A percentile compares a stretch with the other conserved stretches of the same genome.
Evolutionary conservation across 2,113 vertebrate genomes (phyloP).

Genomic region (Aptenodytes patagonicus): DNA sequence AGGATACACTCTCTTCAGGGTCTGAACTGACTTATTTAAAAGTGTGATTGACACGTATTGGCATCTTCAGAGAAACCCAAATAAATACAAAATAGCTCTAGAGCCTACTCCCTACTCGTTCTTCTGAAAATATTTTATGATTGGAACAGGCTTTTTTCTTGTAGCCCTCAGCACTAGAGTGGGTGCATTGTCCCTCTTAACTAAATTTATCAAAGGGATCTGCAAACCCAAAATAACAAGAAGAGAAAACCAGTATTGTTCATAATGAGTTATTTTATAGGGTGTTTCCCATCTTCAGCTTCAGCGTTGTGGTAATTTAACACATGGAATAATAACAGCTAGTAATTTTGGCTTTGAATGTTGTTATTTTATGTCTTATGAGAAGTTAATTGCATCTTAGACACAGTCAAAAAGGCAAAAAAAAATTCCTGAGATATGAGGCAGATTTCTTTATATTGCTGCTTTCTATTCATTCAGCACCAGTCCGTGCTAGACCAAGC

Average conservation of each 20-base stretch:
- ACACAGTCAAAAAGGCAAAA: not conserved
- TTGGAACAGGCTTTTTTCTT: conserved; percentile 3
- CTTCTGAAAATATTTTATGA: conserved; percentile 55
- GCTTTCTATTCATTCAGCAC: conserved; percentile 55
- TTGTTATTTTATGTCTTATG: conserved; percentile 64
- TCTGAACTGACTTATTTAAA: not conserved
- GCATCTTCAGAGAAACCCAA: conserved; percentile 29
- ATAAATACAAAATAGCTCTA: conserved; percentile 16
- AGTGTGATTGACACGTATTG: not conserved
- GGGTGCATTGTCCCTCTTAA: conserved; percentile 7
- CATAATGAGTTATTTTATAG: conserved; percentile 62
- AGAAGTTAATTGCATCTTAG: conserved; percentile 60
- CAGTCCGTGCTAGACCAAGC: conserved; percentile 43
- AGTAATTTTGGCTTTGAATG: conserved; percentile 54
- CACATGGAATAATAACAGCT: conserved; percentile 59
- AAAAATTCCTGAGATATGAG: conserved; percentile 18
- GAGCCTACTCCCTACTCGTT: conserved; percentile 14
- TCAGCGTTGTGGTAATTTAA: conserved; percentile 57
- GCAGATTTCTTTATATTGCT: conserved; percentile 46
- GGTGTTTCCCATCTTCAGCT: conserved; percentile 59
- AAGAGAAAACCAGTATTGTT: conserved; percentile 51
- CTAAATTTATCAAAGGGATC: conserved; percentile 43
- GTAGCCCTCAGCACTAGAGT: not conserved
- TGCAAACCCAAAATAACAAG: conserved; percentile 53
- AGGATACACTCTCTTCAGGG: not conserved